A percentile compares a stretch with the other conserved stretches of the same genome.
These are phyloP conservation scores for Ictalurus punctatus DNA, from an alignment of 2,113 vertebrate genomes.

Conservation along the genomic window DNA sequence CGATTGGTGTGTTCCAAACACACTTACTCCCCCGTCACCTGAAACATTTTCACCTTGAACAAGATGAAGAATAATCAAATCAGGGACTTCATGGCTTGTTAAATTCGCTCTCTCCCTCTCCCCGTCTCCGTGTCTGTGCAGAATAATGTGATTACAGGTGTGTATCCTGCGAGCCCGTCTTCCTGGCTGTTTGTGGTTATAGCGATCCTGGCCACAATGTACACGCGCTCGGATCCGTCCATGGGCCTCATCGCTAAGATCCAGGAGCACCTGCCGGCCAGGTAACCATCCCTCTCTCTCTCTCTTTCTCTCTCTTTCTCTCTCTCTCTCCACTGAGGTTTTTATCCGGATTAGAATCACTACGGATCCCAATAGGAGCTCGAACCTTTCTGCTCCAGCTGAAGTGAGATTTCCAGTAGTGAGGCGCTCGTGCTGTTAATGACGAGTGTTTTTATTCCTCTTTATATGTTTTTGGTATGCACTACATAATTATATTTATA, in stretches of 20 bases:
- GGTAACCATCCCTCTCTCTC: constrained; percentile 65
- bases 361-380: neutral
- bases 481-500: no score
- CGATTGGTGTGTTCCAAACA: neutral
- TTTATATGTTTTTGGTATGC: neutral
- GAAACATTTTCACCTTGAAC: neutral
- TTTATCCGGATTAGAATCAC: neutral
- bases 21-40: neutral
- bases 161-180: constrained; percentile 85
- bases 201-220: constrained; percentile 85
- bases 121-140: constrained; percentile 54
- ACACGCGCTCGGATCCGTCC: constrained; percentile 89
- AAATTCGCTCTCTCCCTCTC: neutral
- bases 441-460: neutral
- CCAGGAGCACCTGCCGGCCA: constrained; percentile 84
- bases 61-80: neutral
- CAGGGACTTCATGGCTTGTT: neutral
- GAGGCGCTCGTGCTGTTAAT: neutral
- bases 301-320: no score
- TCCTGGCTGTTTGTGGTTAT: constrained; percentile 90
- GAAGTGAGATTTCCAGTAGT: no score
- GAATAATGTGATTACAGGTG: constrained; percentile 83
- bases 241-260: constrained; percentile 90
- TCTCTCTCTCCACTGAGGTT: neutral
- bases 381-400: neutral